Evolutionary conservation across 1,140 invertebrate genomes (phyloP).

Genomic region (Drosophila chauvacae): DNA sequence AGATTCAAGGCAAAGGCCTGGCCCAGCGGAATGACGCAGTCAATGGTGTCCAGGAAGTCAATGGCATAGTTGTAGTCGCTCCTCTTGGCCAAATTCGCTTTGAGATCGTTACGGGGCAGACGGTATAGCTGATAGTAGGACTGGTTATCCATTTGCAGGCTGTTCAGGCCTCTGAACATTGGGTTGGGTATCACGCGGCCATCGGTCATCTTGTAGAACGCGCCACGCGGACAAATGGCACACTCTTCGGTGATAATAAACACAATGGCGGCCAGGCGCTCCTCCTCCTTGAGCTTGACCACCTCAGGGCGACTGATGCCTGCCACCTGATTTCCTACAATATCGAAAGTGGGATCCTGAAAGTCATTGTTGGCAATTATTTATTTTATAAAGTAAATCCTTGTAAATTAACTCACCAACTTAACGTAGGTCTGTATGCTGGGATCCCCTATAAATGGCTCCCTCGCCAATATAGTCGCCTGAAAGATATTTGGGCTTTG

Average conservation of each 20-base stretch:
- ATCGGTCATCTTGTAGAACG: conserved; percentile 88
- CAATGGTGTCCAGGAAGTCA: conserved; percentile 91
- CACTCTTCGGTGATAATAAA: conserved; percentile 89
- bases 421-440: conserved; percentile 85
- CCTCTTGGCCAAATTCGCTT: conserved; percentile 89
- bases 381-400: not conserved
- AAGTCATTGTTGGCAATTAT: not conserved
- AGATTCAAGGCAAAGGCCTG: conserved; percentile 85
- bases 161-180: conserved; percentile 88
- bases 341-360: conserved; percentile 80
- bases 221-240: conserved; percentile 89
- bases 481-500: conserved; percentile 86
- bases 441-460: conserved; percentile 87
- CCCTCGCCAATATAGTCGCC: conserved; percentile 86
- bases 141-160: conserved; percentile 87
- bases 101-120: conserved; percentile 88
- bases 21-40: conserved; percentile 78
- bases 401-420: conserved; percentile 51
- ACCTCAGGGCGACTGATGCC: conserved; percentile 85
- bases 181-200: conserved; percentile 88
- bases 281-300: conserved; percentile 90
- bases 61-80: conserved; percentile 91
- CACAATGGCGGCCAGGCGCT: conserved; percentile 89
- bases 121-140: conserved; percentile 89
- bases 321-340: conserved; percentile 85